Conservation (phyloP, 2,888 invertebrate species). For the Smittia aterrima region DNA sequence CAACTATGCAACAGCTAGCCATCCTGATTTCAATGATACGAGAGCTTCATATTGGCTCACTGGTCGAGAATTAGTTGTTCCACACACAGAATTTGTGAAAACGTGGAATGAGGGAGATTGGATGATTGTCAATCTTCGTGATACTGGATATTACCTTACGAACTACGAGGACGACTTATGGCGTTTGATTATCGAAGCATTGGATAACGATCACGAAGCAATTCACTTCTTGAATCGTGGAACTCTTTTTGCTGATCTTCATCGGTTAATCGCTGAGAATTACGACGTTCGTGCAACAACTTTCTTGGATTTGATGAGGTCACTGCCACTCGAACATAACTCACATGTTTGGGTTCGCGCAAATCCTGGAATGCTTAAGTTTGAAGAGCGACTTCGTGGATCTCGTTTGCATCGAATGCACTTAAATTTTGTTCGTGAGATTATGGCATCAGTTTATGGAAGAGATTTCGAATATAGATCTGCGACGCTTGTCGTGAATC, state of each 20-base stretch:
- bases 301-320: not conserved
- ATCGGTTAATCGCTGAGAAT: not conserved
- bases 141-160: conserved; percentile 66
- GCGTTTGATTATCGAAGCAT: conserved; percentile 55
- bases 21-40: conserved; percentile 61
- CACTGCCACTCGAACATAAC: not conserved
- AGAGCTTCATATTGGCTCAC: conserved; percentile 63
- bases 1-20: conserved; percentile 61
- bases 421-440: not conserved
- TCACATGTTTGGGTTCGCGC: not conserved
- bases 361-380: not conserved
- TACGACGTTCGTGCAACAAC: not conserved
- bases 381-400: not conserved
- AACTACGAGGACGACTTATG: conserved; percentile 64
- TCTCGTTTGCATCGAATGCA: not conserved
- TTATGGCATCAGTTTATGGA: not conserved
- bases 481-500: not conserved
- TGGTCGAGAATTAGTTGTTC: not conserved
- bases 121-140: conserved; percentile 62
- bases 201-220: conserved; percentile 51
- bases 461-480: not conserved
- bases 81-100: conserved; percentile 54
- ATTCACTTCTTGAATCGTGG: conserved; percentile 65
- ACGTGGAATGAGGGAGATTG: conserved; percentile 58
- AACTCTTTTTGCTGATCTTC: not conserved